phyloP scores from a whole-genome alignment of 2,888 invertebrate genomes.

The Hartigia nigra region DNA sequence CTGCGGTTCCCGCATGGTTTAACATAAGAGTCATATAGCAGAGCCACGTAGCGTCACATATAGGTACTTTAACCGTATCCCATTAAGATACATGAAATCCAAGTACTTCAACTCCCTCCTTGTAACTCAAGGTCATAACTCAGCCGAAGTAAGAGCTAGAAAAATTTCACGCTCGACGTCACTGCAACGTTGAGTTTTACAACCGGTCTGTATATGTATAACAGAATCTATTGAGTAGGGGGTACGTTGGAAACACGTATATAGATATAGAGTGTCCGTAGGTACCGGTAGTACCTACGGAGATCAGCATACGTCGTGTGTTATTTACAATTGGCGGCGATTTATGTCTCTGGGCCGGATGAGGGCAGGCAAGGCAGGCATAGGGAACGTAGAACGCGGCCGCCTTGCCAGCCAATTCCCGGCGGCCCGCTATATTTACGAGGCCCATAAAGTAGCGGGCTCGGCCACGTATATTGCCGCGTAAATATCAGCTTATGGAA shows the following conservation, averaged over 20 bases:
- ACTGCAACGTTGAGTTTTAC: constrained; percentile 27
- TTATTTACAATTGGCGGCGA: constrained; percentile 63
- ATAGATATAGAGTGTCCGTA: constrained; percentile 20
- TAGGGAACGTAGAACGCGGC: constrained; percentile 40
- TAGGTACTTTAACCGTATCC: constrained; percentile 17
- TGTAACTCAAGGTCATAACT: constrained; percentile 34
- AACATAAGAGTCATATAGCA: background rate
- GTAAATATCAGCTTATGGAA: constrained; percentile 72
- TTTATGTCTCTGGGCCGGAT: constrained; percentile 54
- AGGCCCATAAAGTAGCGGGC: constrained; percentile 64
- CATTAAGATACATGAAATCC: constrained; percentile 39
- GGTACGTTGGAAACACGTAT: background rate
- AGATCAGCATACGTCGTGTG: constrained; percentile 61
- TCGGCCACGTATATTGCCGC: constrained; percentile 67
- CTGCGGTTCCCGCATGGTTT: background rate
- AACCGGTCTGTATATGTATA: background rate
- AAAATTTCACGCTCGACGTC: constrained; percentile 40
- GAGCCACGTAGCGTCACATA: background rate
- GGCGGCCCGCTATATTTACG: constrained; percentile 65
- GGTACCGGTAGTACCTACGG: constrained; percentile 27
- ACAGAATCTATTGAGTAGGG: background rate
- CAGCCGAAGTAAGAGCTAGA: constrained; percentile 31
- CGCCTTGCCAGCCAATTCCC: constrained; percentile 64
- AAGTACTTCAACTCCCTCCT: constrained; percentile 36
- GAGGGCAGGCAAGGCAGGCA: constrained; percentile 37